Evolutionary conservation across 2,888 invertebrate genomes (phyloP).

Genomic region (Chorisops tibialis): DNA sequence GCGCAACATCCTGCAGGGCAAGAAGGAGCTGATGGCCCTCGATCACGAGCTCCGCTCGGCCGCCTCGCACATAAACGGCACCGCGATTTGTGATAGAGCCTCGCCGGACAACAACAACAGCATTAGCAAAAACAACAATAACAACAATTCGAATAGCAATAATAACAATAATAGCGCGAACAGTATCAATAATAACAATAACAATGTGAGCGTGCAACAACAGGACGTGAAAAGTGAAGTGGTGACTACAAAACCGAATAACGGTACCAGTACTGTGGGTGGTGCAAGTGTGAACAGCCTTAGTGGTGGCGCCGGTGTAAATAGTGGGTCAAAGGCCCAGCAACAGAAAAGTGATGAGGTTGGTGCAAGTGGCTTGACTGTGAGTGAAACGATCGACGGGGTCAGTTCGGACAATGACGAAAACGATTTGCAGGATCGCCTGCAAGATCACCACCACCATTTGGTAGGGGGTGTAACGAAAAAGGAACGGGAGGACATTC

Average conservation of each 20-base stretch:
- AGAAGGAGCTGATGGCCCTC: conserved; percentile 76
- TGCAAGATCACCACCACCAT: conserved; percentile 22
- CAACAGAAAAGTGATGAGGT: conserved; percentile 14
- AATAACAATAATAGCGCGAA: conserved; percentile 48
- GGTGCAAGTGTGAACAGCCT: conserved; percentile 27
- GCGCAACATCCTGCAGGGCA: conserved; percentile 84
- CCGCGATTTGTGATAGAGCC: conserved; percentile 47
- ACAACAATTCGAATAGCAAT: conserved; percentile 45
- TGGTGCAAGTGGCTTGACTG: not conserved
- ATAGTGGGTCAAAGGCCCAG: not conserved
- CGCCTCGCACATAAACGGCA: conserved; percentile 46
- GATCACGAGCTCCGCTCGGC: conserved; percentile 64
- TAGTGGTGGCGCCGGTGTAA: conserved; percentile 6
- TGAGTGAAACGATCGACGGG: conserved; percentile 37
- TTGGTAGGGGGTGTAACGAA: conserved; percentile 37
- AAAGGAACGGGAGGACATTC: conserved; percentile 47
- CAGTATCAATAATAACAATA: conserved; percentile 37
- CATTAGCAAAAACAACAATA: conserved; percentile 48
- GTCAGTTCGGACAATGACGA: conserved; percentile 35
- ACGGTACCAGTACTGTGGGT: conserved; percentile 30
- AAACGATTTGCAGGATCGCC: conserved; percentile 26
- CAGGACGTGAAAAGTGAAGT: conserved; percentile 41
- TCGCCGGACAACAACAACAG: conserved; percentile 51
- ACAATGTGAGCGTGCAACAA: conserved; percentile 46
- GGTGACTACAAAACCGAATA: conserved; percentile 39